A percentile compares a stretch with the other conserved stretches of the same genome.
These are phyloP conservation scores for Nowickia ferox DNA, from an alignment of 2,888 invertebrate genomes.

Conservation along the genomic window DNA sequence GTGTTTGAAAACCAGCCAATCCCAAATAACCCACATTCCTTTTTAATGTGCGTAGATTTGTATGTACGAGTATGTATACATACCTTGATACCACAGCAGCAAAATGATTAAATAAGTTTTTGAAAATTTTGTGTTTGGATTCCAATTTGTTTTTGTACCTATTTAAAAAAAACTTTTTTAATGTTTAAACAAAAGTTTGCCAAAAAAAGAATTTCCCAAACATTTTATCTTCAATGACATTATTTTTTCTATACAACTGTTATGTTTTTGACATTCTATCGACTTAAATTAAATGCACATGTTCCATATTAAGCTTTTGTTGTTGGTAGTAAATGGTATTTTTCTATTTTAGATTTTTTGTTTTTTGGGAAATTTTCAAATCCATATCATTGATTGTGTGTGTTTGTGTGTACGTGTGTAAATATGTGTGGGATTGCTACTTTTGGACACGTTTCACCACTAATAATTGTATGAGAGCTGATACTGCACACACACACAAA, in stretches of 20 bases:
- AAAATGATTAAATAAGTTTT: conserved; percentile 57
- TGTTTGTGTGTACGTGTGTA: conserved; percentile 16
- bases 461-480: conserved; percentile 9
- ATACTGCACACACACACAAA: background rate
- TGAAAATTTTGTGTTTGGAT: conserved; percentile 14
- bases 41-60: conserved; percentile 6
- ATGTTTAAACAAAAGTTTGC: conserved; percentile 36
- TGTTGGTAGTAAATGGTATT: background rate
- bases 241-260: conserved; percentile 15
- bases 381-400: conserved; percentile 43
- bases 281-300: conserved; percentile 54
- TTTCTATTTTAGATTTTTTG: conserved; percentile 34
- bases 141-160: conserved; percentile 18
- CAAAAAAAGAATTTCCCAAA: conserved; percentile 12
- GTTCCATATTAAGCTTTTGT: conserved; percentile 51
- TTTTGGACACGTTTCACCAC: conserved; percentile 46
- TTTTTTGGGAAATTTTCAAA: conserved; percentile 37
- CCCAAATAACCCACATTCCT: conserved; percentile 1
- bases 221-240: conserved; percentile 44
- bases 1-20: background rate
- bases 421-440: background rate
- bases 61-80: too few species aligned
- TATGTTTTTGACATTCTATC: conserved; percentile 35
- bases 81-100: conserved; percentile 20
- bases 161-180: conserved; percentile 39